These are phyloP conservation scores for Coturnix japonica DNA, from an alignment of 2,113 vertebrate species.

Conservation along the genomic window DNA sequence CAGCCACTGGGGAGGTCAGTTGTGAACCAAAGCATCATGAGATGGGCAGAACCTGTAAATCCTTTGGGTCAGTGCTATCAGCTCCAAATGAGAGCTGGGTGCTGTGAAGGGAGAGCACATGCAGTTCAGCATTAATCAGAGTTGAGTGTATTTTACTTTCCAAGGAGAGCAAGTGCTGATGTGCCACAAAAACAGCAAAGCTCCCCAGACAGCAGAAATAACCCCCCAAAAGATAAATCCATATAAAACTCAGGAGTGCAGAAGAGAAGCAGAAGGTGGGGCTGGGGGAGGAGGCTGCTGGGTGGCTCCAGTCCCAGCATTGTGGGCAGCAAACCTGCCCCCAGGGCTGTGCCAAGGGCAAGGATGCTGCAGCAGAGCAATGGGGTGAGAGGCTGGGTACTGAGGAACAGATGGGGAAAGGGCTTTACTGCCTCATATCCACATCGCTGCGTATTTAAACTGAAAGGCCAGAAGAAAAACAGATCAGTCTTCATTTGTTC, in stretches of 20 bases:
- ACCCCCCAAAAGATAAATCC: neutral
- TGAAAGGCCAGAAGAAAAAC: constrained; percentile 20
- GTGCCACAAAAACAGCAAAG: neutral
- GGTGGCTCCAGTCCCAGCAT: neutral
- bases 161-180: neutral
- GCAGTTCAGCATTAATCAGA: neutral
- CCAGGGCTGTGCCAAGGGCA: neutral
- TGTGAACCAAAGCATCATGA: neutral
- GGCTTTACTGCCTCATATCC: neutral
- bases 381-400: neutral
- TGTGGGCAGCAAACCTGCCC: neutral
- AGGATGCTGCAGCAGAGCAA: neutral
- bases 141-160: neutral
- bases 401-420: neutral
- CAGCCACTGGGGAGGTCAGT: neutral
- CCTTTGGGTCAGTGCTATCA: neutral
- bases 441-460: neutral
- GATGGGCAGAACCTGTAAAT: neutral
- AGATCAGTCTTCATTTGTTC: constrained; percentile 39
- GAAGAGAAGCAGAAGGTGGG: neutral
- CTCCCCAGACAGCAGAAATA: neutral
- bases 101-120: accelerated
- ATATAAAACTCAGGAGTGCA: neutral
- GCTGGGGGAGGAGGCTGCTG: neutral
- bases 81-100: neutral